phyloP scores from a whole-genome alignment of 2,888 invertebrate genomes.

The Coelogynopora nodosa region DNA sequence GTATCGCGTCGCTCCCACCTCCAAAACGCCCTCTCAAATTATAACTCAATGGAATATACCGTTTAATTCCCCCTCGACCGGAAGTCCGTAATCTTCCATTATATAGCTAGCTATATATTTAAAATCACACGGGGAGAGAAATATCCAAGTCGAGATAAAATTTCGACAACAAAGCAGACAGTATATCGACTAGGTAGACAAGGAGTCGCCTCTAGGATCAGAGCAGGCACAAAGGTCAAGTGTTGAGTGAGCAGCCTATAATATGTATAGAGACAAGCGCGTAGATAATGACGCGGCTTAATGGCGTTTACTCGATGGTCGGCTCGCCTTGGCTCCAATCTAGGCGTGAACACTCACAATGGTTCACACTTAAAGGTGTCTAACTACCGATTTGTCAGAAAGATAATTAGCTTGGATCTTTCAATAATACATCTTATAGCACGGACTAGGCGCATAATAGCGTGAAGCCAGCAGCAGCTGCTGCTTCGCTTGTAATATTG shows the following conservation, averaged over 20 bases:
- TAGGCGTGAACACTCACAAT: constrained; percentile 10
- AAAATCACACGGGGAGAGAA: too few relatives aligned
- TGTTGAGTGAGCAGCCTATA: neutral
- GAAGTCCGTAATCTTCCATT: too few relatives aligned
- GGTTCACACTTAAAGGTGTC: neutral
- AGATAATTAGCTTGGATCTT: constrained; percentile 17
- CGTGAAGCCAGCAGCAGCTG: neutral
- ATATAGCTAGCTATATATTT: too few relatives aligned
- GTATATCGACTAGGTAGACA: neutral
- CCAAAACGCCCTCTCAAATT: too few relatives aligned
- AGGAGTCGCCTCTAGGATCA: neutral
- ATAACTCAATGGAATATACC: too few relatives aligned
- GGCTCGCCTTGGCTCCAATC: neutral
- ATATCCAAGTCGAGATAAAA: too few relatives aligned
- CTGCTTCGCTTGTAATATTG: neutral
- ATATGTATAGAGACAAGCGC: neutral
- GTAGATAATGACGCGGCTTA: too few relatives aligned
- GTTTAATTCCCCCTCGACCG: too few relatives aligned
- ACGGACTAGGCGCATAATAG: neutral
- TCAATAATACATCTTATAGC: neutral
- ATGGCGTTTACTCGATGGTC: too few relatives aligned
- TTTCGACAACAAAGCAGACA: constrained; percentile 3
- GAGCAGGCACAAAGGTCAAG: constrained; percentile 16
- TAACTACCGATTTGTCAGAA: neutral
- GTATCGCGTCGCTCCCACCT: too few relatives aligned